These are phyloP conservation scores for Odontophorus gujanensis DNA, from an alignment of 2,113 vertebrate genomes.

Conservation along the genomic window DNA sequence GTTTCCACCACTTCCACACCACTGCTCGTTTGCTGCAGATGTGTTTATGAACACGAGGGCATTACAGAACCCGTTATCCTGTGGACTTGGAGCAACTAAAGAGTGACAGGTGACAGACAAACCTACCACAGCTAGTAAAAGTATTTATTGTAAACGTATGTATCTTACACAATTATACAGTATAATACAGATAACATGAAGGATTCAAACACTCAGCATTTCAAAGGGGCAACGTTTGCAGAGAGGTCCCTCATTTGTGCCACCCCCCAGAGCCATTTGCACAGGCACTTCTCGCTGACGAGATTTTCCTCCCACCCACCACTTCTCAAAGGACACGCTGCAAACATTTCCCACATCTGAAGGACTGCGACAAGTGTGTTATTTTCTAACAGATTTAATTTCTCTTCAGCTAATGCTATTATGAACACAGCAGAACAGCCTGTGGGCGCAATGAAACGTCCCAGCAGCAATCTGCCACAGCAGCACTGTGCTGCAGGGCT, in stretches of 20 bases:
- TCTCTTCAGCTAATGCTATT: slow-evolving; percentile 42
- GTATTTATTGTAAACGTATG: slow-evolving; percentile 78
- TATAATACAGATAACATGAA: slow-evolving; percentile 74
- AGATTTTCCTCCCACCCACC: background rate
- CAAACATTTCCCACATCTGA: background rate
- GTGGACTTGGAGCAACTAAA: background rate
- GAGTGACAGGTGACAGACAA: background rate
- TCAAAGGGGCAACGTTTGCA: background rate
- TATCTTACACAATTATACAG: slow-evolving; percentile 78
- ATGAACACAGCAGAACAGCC: slow-evolving; percentile 42
- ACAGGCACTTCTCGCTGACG: background rate
- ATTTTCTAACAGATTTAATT: slow-evolving; percentile 13
- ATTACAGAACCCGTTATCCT: background rate
- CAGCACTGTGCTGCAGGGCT: background rate
- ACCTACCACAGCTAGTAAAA: slow-evolving; percentile 69
- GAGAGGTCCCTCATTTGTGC: too few relatives aligned
- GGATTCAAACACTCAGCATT: slow-evolving; percentile 61
- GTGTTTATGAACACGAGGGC: rapidly evolving
- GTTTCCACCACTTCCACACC: background rate
- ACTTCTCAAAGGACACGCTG: background rate
- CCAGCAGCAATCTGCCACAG: background rate
- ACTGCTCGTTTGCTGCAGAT: too few relatives aligned
- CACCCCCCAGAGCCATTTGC: background rate
- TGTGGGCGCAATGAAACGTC: slow-evolving; percentile 39
- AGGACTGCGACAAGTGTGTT: slow-evolving; percentile 14